These are phyloP conservation scores for Aplocera efformata DNA, from an alignment of 2,888 invertebrate species.

Conservation along the genomic window DNA sequence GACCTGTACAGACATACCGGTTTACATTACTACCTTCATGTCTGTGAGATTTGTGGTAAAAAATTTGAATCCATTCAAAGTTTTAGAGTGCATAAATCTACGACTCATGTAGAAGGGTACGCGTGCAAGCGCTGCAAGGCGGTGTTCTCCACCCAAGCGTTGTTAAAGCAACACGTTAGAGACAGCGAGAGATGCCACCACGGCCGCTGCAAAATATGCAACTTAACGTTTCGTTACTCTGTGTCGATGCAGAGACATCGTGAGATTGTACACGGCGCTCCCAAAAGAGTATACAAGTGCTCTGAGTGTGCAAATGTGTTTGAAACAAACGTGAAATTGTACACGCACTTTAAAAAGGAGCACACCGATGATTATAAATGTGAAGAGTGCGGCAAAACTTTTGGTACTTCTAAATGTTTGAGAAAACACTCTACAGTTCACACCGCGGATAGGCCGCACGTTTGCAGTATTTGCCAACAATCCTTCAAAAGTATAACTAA, in stretches of 20 bases:
- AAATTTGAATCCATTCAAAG: not conserved
- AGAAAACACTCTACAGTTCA: constrained; percentile 4
- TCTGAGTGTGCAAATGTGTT: constrained; percentile 3
- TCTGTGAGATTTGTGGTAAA: constrained; percentile 22
- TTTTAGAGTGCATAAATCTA: constrained; percentile 1
- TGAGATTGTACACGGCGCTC: constrained; percentile 8
- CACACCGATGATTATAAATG: constrained; percentile 10
- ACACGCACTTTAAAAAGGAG: constrained; percentile 12
- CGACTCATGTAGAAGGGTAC: constrained; percentile 4
- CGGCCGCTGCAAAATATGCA: constrained; percentile 9
- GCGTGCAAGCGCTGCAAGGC: constrained; percentile 6
- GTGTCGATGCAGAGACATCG: constrained; percentile 3
- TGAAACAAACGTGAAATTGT: constrained; percentile 7
- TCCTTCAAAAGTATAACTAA: not conserved
- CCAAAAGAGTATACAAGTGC: constrained; percentile 9
- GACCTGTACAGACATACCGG: constrained; percentile 24
- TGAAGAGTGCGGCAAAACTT: not conserved
- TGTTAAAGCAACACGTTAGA: constrained; percentile 4
- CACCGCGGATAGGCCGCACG: constrained; percentile 6
- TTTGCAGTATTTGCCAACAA: constrained; percentile 2
- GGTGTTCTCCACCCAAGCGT: not conserved
- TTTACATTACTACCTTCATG: constrained; percentile 17
- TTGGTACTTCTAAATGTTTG: not conserved
- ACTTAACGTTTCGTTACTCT: constrained; percentile 1
- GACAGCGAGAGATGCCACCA: not conserved